Percentiles rank a stretch among this genome's conserved stretches.
These are phyloP conservation scores for Stenodera caucasica DNA, from an alignment of 2,888 invertebrate species.

Conservation along the genomic window DNA sequence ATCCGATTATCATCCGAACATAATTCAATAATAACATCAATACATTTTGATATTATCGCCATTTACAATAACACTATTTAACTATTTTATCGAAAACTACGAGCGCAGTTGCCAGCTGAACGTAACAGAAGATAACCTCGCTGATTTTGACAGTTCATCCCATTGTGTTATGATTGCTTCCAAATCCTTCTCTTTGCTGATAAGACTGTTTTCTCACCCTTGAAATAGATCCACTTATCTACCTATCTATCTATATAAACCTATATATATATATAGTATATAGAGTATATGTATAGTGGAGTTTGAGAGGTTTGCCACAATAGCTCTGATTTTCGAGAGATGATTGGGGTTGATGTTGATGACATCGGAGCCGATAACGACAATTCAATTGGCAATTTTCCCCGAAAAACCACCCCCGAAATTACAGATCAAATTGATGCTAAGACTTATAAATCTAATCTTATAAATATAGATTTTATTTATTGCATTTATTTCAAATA, in stretches of 20 bases:
- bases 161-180: constrained; percentile 28
- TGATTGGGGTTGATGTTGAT: background rate
- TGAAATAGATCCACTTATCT: background rate
- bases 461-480: background rate
- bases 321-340: constrained; percentile 11
- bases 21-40: background rate
- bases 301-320: constrained; percentile 21
- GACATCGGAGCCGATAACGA: background rate
- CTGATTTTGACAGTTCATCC: constrained; percentile 25
- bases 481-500: too few species aligned
- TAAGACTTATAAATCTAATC: background rate
- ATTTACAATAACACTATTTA: too few species aligned
- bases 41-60: background rate
- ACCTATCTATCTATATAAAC: too few species aligned
- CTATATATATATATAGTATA: background rate
- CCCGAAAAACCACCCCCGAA: background rate
- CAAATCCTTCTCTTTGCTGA: constrained; percentile 25
- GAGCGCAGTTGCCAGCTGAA: too few species aligned
- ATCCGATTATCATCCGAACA: constrained; percentile 3
- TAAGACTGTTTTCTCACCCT: constrained; percentile 23
- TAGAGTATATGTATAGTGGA: background rate
- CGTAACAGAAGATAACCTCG: constrained; percentile 22
- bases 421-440: background rate
- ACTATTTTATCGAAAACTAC: too few species aligned
- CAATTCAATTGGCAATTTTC: background rate